Conservation (phyloP, 1,140 invertebrate genomes). For the Scylla paramamosain region DNA sequence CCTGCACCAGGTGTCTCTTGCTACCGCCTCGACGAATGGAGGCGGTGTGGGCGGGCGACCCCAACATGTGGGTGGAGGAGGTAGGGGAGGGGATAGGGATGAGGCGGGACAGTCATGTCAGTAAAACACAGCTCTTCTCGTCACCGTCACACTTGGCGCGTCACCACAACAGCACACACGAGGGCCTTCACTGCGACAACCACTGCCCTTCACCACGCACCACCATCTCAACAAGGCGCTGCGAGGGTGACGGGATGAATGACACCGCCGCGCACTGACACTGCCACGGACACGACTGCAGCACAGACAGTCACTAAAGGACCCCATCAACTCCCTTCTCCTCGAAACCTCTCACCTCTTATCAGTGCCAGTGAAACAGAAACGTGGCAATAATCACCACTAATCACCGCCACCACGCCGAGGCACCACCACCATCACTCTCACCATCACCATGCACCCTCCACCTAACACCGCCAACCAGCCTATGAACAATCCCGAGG, state of each 20-base stretch:
- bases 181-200: neutral
- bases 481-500: conserved; percentile 51
- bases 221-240: neutral
- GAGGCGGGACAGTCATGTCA: conserved; percentile 43
- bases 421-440: neutral
- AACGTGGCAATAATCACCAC: neutral
- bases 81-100: neutral
- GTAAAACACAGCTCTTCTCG: neutral
- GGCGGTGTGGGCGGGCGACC: conserved; percentile 47
- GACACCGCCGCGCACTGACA: neutral
- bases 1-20: conserved; percentile 61
- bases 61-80: conserved; percentile 62
- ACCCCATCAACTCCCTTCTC: neutral
- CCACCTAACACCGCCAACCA: neutral
- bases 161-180: neutral
- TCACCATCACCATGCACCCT: conserved; percentile 3
- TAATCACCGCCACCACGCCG: neutral
- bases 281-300: neutral
- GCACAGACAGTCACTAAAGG: neutral
- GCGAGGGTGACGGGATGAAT: too few relatives aligned
- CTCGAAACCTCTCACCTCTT: too few relatives aligned
- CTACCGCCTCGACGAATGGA: conserved; percentile 63
- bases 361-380: neutral
- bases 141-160: neutral
- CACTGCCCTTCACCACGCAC: neutral